Percentiles rank a stretch among this genome's conserved stretches.
phyloP scores from a whole-genome alignment of 2,888 invertebrate genomes.

The Pachymerium ferrugineum region DNA sequence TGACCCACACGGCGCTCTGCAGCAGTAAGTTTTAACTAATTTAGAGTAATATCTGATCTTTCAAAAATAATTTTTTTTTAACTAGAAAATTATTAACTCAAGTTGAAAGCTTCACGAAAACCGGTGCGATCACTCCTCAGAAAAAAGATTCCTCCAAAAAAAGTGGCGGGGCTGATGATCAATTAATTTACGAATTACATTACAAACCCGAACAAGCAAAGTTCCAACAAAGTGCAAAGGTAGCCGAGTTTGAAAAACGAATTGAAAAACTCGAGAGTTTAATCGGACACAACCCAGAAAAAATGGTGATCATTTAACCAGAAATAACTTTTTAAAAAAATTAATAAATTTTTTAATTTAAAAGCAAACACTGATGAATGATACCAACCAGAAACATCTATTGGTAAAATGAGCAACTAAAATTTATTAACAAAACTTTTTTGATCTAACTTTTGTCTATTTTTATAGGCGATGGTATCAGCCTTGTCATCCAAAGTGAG shows the following conservation, averaged over 20 bases:
- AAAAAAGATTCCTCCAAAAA: background rate
- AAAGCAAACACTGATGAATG: slow-evolving; percentile 41
- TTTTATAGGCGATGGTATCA: slow-evolving; percentile 60
- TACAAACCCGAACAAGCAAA: slow-evolving; percentile 61
- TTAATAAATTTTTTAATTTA: slow-evolving; percentile 28
- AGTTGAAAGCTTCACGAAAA: slow-evolving; percentile 11
- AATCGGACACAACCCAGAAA: slow-evolving; percentile 75
- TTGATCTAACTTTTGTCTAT: background rate
- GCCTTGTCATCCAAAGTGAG: slow-evolving; percentile 72
- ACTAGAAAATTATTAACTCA: slow-evolving; percentile 29
- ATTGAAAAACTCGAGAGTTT: slow-evolving; percentile 76
- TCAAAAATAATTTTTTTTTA: background rate
- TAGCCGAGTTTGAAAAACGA: slow-evolving; percentile 78
- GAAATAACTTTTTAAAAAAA: background rate
- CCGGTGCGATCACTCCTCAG: slow-evolving; percentile 1
- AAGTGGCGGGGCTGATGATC: slow-evolving; percentile 38
- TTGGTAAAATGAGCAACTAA: slow-evolving; percentile 39
- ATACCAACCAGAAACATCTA: slow-evolving; percentile 51
- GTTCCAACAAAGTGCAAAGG: slow-evolving; percentile 64
- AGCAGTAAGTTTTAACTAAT: slow-evolving; percentile 52
- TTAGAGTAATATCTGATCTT: background rate
- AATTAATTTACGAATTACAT: slow-evolving; percentile 60
- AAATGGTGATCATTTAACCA: slow-evolving; percentile 58
- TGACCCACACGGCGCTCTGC: slow-evolving; percentile 59
- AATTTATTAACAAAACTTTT: background rate